Evolutionary conservation across 1,140 invertebrate genomes (phyloP), one percentile per base, ranked within the genome.

Genomic region (Procambarus virginalis): DNA sequence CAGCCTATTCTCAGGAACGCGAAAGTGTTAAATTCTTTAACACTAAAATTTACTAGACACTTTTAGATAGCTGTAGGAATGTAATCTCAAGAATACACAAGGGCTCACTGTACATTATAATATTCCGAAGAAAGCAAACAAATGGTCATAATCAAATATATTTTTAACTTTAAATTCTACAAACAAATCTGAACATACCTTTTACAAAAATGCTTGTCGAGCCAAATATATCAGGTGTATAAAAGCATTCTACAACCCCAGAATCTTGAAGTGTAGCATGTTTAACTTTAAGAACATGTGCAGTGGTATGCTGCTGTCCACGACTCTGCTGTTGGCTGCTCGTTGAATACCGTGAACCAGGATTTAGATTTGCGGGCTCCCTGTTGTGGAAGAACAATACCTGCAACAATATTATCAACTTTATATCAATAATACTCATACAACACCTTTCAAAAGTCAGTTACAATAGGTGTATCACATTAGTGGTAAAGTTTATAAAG

Each of bases 321-420:
- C 34, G 4, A 6, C n/a, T 3, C 2, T 5, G 48, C 20, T 17
- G 82, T 51, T 83, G 64, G 3, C 51, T 45, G 12, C 55, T 20
- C 55, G 68, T 3, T 8, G 48, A 70, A 64, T 89, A 89, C 2
- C 86, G 79, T 4, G 86, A 83, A 17, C 49, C 70, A 45, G 22
- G 20, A 2, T 48, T 20, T 8, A 75, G 17, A 12, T 89, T 51
- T 22, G 58, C 79, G 6, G 86, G 3, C 79, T 82, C 86, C 3
- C 58, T 76, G 80, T 89, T 89, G 86, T 82, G 79, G 68, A 83
- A 45, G 79, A 89, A 89, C 46, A 89, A 34, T 55, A 89, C 86
- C 73, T n/a, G 34, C 20, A 58, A 80, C 49, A 58, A 80, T 46
- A 55, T 51, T 22, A 46, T 45, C 10, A 48, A 14, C 20, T 80